These are phyloP conservation scores for Tricholaema leucomelas DNA, from an alignment of 2,113 vertebrate genomes.

Conservation along the genomic window DNA sequence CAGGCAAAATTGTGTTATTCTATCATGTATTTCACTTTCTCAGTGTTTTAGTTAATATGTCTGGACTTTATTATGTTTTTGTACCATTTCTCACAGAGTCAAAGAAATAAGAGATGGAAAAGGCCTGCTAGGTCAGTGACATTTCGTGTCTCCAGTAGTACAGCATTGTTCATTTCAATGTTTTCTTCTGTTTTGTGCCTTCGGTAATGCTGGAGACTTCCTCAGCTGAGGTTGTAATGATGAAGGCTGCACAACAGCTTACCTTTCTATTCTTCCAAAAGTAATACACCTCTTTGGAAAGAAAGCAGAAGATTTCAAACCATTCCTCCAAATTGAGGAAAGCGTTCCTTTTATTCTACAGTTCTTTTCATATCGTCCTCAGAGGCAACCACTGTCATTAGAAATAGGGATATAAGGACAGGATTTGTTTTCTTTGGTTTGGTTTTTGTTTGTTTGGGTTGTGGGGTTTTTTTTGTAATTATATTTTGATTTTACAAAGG, in stretches of 20 bases:
- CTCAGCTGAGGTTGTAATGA: background rate
- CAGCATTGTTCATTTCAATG: conserved; percentile 17
- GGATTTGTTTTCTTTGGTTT: background rate
- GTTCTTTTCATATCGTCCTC: background rate
- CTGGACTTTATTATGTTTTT: conserved; percentile 25
- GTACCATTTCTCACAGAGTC: background rate
- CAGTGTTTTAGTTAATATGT: background rate
- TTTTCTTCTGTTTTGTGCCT: conserved; percentile 13
- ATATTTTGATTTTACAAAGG: background rate
- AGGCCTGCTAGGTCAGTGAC: conserved; percentile 15
- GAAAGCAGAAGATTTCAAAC: conserved; percentile 7
- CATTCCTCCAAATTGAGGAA: background rate
- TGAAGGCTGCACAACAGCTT: background rate
- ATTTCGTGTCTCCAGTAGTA: background rate
- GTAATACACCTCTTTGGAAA: background rate
- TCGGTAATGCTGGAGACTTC: background rate
- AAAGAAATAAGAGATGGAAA: conserved; percentile 42
- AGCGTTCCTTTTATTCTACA: background rate
- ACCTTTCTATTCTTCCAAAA: conserved; percentile 19
- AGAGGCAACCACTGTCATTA: background rate
- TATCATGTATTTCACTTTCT: background rate
- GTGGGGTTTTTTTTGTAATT: background rate
- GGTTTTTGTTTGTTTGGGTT: too few species aligned
- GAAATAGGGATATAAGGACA: background rate
- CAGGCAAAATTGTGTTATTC: conserved; percentile 11